Evolutionary conservation across 2,888 invertebrate species (phyloP), one percentile per base, ranked within the genome.

Genomic region (Acrobasis repandana): DNA sequence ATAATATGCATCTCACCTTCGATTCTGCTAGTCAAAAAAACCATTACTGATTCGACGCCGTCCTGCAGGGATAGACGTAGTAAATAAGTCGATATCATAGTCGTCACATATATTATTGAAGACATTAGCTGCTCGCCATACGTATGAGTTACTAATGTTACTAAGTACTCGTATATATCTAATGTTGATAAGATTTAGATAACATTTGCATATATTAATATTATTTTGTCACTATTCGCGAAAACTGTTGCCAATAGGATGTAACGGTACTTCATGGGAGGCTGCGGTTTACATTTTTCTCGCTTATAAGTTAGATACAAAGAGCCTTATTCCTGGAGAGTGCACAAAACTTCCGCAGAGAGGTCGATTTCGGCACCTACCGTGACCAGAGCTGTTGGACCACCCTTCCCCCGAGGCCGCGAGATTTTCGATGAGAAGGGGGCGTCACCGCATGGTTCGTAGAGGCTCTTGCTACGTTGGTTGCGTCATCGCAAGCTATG

Each of bases 341-440:
- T 72, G 74, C 72, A 78, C 67, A 72, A 73, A 75, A 76, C 73
- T 75, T 78, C 75, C 75, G 76, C 70, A 73, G 72, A 68, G 78
- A 82, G 82, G 83, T 86, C 83, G 84, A 88, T 88, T 86, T 85
- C 76, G 76, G 77, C 77, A 80, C 77, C 73, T 67, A 56, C 57
- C 60, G 50, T 61, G 49, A 63, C 87, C 79, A 81, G 61, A 54
- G 65, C 61, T 20, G 28, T 14, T 61, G 83, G 70, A 9, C 82
- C 64, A 56, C 71, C 68, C 71, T 65, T 63, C 65, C 62, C 59
- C 66, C 65, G 63, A 52, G 63, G 61, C 33, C 38, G 34, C 56
- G 46, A 16, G 18, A 18, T 46, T 36, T 46, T 52, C 52, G 38
- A 28, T 18, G 18, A 47, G 34, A 50, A 16, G 46, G 54, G 57